phyloP scores from a whole-genome alignment of 2,113 vertebrate species.

The Labeo catla region DNA sequence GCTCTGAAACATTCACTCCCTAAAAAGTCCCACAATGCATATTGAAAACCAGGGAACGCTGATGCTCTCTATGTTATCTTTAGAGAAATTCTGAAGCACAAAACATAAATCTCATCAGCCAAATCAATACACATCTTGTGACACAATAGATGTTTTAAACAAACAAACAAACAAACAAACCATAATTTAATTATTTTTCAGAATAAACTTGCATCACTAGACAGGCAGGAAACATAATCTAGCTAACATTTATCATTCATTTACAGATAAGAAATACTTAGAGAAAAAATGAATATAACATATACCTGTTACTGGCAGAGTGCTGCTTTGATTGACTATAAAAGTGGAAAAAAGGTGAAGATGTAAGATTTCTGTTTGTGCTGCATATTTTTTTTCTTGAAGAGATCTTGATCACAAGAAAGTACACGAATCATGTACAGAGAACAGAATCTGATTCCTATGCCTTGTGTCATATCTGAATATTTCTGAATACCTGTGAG shows the following conservation, averaged over 20 bases:
- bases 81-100: too few species aligned
- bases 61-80: background rate
- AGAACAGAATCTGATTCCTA: background rate
- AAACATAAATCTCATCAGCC: too few species aligned
- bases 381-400: background rate
- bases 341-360: background rate
- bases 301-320: background rate
- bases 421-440: background rate
- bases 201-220: too few species aligned
- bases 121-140: too few species aligned
- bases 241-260: too few species aligned
- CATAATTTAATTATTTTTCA: too few species aligned
- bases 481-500: background rate
- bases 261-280: background rate
- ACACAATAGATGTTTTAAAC: too few species aligned
- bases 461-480: background rate
- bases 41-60: background rate
- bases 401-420: background rate
- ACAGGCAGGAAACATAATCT: too few species aligned
- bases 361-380: background rate
- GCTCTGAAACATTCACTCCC: background rate
- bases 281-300: background rate
- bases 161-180: too few species aligned
- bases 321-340: background rate
- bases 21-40: background rate